Base-by-base conservation (phyloP, 1,140 invertebrate genomes). In the Parasteatoda tepidariorum region DNA sequence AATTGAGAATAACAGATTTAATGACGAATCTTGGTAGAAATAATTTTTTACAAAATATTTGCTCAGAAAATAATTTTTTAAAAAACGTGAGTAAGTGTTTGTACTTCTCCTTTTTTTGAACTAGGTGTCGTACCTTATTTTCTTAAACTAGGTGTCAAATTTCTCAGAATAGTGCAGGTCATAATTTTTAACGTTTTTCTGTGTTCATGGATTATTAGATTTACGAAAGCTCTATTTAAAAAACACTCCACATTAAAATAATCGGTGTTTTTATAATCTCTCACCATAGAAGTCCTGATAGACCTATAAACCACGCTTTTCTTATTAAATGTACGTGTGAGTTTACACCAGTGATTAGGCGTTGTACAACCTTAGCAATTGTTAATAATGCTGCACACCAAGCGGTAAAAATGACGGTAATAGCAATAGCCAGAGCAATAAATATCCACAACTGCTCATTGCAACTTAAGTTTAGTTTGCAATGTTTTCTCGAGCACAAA, bases 311-410 rank as follows among this genome's bases (percentile, higher is more conserved):
- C 0, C 0, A 24, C 26, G 2, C 2, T 28, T 1, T 73, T 41
- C 9, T 83, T 41, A 0, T 31, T 13, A 11, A 26, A 22, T n/a
- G 66, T 61, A 9, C 70, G 33, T n/a, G 68, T 28, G 11, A 83
- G 38, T n/a, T 31, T 31, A 86, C 94, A 95, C 92, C 93, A 94
- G 87, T 94, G 93, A 22, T 91, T 89, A 0, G 93, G 92, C 2
- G 90, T 90, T 7, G n/a, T 92, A 91, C 2, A 93, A 92, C 91
- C 95, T 94, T 87, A 95, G 94, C 28, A 95, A 91, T 88, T 97
- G 96, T 89, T 96, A 96, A 88, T 96, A 97, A 0, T 94, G 95
- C 88, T 95, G 94, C 88, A 96, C 95, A 2, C 95, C 95, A 87
- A 95, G 96, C 0, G 95, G 95, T 81, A 97, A 91, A 86, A 95